Percentiles rank a stretch among this genome's conserved stretches.
Conservation (phyloP, 30 jellyfish, hydroid and myxozoan species). For the Clytia hemisphaerica region DNA sequence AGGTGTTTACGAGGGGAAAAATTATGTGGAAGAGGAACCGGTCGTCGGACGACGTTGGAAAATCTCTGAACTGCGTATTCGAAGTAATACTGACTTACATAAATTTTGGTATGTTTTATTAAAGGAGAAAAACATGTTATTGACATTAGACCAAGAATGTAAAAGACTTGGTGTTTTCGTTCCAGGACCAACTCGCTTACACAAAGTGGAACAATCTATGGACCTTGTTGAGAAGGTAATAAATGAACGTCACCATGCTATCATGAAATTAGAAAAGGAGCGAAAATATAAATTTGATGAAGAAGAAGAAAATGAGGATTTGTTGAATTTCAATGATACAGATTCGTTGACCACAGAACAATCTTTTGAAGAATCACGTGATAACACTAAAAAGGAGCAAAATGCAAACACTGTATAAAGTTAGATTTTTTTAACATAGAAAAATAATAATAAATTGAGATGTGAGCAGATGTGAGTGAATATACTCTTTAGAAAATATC, state of each 20-base stretch:
- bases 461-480: too few relatives aligned
- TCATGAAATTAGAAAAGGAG: conserved; percentile 42
- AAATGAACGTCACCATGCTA: conserved; percentile 64
- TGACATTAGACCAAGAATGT: conserved; percentile 78
- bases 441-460: too few relatives aligned
- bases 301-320: not conserved
- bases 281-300: conserved; percentile 39
- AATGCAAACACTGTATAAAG: not conserved
- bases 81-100: conserved; percentile 78
- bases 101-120: conserved; percentile 92
- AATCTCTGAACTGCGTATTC: conserved; percentile 73
- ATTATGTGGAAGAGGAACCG: conserved; percentile 58
- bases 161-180: conserved; percentile 73
- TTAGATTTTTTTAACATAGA: too few relatives aligned
- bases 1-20: conserved; percentile 78
- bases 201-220: conserved; percentile 76
- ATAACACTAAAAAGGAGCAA: not conserved
- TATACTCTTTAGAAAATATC: too few relatives aligned
- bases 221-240: conserved; percentile 52
- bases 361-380: not conserved
- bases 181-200: conserved; percentile 87
- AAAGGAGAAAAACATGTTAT: conserved; percentile 88
- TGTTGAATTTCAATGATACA: not conserved
- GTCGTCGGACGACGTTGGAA: conserved; percentile 86
- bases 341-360: too few relatives aligned